Evolutionary conservation across 2,888 invertebrate species (phyloP).

Genomic region (Apotomis betuletana): DNA sequence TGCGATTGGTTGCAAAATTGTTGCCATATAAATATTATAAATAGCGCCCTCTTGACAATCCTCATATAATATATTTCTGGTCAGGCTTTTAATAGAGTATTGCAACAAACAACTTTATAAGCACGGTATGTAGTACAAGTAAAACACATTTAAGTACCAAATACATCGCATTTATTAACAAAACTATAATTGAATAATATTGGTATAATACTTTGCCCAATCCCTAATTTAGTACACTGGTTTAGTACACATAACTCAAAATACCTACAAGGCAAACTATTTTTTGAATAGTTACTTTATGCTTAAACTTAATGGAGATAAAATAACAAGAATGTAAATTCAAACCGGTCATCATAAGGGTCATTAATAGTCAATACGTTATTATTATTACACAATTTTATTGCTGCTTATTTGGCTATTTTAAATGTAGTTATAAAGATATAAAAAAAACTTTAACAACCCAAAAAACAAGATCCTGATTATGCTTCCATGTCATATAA

Average conservation of each 20-base stretch:
- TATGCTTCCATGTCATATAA: too few relatives aligned
- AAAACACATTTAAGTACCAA: constrained; percentile 3
- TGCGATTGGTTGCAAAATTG: too few relatives aligned
- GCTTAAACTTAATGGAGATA: not conserved
- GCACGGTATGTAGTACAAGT: not conserved
- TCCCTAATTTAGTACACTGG: not conserved
- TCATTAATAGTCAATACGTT: not conserved
- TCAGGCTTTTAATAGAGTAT: too few relatives aligned
- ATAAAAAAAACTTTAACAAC: not conserved
- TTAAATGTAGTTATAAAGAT: constrained; percentile 6
- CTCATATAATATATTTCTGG: too few relatives aligned
- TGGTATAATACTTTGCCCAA: constrained; percentile 7
- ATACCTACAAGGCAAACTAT: not conserved
- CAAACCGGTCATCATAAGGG: not conserved
- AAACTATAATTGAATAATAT: constrained; percentile 13
- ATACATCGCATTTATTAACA: constrained; percentile 19
- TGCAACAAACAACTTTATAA: too few relatives aligned
- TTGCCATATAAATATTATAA: too few relatives aligned
- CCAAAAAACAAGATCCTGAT: not conserved
- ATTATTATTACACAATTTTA: not conserved
- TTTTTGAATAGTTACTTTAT: not conserved
- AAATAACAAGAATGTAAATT: not conserved
- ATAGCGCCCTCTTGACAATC: too few relatives aligned
- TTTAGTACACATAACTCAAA: constrained; percentile 1
- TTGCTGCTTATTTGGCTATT: constrained; percentile 11